Evolutionary conservation across 2,888 invertebrate species (phyloP), one percentile per base, ranked within the genome.

Genomic region (Archaeoteleia sp.): DNA sequence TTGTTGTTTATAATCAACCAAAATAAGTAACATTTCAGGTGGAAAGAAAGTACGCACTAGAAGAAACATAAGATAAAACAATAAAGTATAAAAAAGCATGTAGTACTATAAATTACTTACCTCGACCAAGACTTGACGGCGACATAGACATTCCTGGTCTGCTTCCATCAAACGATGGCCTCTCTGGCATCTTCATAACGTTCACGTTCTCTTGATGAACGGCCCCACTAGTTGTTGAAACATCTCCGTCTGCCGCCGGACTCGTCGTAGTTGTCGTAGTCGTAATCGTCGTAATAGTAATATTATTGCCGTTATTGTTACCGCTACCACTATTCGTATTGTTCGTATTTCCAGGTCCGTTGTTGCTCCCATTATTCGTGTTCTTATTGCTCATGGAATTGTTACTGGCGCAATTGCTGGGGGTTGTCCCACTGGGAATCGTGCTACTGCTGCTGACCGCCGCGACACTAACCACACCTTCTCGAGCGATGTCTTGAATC

Each of bases 81-180:
- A n/a, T n/a, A n/a, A n/a, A n/a, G n/a, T n/a, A n/a, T n/a, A n/a
- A n/a, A n/a, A n/a, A n/a, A n/a, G n/a, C n/a, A n/a, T n/a, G n/a
- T n/a, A n/a, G n/a, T n/a, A n/a, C n/a, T n/a, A n/a, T n/a, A n/a
- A n/a, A n/a, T n/a, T 69, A 77, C 90, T 90, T 88, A 94, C 94
- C 94, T 90, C 93, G 90, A 87, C 89, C 89, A 83, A 91, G 88
- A 85, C 91, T 91, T 81, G 92, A 90, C 73, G 94, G 94, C 77
- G 94, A 94, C 85, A 89, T 85, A 72, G 89, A 88, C 79, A 86
- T 82, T 73, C 79, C 82, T 8, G 85, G 85, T 57, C 85, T 82
- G 73, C 70, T 77, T 15, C 70, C 78, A 29, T 85, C 84, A 58
- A 83, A 84, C 1, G 73, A 60, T 23, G 76, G 70, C 66, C 80